Evolutionary conservation across 2,888 invertebrate genomes (phyloP), one percentile per base, ranked within the genome.

Genomic region (Thera obeliscata): DNA sequence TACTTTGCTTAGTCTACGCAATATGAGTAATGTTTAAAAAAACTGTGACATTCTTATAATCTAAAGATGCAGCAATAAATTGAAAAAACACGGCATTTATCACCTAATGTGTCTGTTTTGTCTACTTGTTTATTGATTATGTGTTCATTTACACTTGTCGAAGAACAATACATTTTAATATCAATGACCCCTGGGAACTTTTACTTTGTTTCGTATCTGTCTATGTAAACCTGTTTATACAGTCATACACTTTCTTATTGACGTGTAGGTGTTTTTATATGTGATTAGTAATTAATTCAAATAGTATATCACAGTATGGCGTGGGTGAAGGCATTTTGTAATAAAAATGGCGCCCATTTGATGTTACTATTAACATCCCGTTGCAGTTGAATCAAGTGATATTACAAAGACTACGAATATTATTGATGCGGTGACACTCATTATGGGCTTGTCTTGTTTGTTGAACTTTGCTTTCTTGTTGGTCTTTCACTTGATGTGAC

Each of bases 271-370:
- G 81, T 74, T 78, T 74, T 75, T 81, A 79, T 77, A 75, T 76
- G 78, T 81, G 78, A 83, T 85, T 79, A 81, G 84, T 87, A 84
- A 87, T 87, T 89, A 87, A 86, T 85, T 86, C 82, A 79, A 83
- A 81, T 86, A 74, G 72, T 74, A 86, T 85, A 88, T 86, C 85
- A 85, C 84, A 74, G 76, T 72, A 66, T 65, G 72, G 73, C 78
- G 89, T 90, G 82, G 88, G 90, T 77, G 87, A 83, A 70, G 81
- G 78, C 81, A 83, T 87, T 88, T 86, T 86, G 86, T 87, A 89
- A 90, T 89, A 89, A 89, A 88, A 87, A 84, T 84, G 88, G 87
- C 83, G 87, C 80, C 85, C 81, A 83, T 82, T 85, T 80, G 84
- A 82, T 84, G 80, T 81, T 82, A 83, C 81, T 83, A 81, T 85